phyloP scores from a whole-genome alignment of 2,797 vertebrate species.

The Eleutherodactylus coqui region DNA sequence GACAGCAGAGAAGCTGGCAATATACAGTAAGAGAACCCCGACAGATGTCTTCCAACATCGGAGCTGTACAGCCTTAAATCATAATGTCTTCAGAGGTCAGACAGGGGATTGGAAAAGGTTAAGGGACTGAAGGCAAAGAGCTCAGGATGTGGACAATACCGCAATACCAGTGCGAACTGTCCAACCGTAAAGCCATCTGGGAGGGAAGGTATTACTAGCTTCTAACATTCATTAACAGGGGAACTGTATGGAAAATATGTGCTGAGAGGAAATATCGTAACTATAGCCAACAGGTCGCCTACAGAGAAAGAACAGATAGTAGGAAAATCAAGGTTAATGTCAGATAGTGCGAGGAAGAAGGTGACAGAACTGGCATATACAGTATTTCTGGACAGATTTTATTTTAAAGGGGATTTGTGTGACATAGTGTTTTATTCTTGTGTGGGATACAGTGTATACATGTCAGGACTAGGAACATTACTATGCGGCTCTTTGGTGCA shows the following conservation, averaged over 20 bases:
- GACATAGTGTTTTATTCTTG: not conserved
- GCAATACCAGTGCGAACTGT: not conserved
- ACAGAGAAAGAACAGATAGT: not conserved
- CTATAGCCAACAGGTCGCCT: not conserved
- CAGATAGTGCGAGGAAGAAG: not conserved
- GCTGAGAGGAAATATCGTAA: not conserved
- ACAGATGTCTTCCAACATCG: too few relatives aligned
- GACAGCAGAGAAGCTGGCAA: too few relatives aligned
- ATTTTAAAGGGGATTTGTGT: not conserved
- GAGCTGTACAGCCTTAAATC: too few relatives aligned
- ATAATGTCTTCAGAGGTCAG: too few relatives aligned
- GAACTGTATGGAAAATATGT: not conserved
- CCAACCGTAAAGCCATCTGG: not conserved
- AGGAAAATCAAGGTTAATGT: not conserved
- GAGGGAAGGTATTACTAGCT: not conserved
- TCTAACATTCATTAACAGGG: not conserved
- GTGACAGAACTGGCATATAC: not conserved
- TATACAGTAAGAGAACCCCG: too few relatives aligned
- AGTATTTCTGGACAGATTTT: not conserved
- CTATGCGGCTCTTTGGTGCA: not conserved
- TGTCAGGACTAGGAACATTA: not conserved
- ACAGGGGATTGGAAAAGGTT: not conserved
- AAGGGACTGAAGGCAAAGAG: not conserved
- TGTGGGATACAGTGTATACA: conserved; percentile 1
- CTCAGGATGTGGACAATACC: not conserved